These are phyloP conservation scores for Carpatolechia fugitivella DNA, from an alignment of 2,888 invertebrate species.

Conservation along the genomic window DNA sequence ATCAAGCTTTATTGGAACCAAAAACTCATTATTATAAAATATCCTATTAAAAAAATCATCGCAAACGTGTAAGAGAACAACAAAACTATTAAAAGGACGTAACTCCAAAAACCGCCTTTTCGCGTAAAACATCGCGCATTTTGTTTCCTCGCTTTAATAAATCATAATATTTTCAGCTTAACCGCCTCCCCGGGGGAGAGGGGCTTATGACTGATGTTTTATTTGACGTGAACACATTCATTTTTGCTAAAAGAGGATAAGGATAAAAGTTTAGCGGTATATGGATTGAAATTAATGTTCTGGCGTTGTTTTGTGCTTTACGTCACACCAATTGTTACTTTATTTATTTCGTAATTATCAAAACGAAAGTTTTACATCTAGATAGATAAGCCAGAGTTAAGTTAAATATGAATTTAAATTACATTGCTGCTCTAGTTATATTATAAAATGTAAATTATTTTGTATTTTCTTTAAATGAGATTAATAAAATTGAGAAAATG, in stretches of 20 bases:
- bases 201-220: conserved; percentile 52
- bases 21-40: too few relatives aligned
- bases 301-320: background rate
- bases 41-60: too few relatives aligned
- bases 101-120: conserved; percentile 4
- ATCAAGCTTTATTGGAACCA: too few relatives aligned
- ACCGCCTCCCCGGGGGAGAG: conserved; percentile 27
- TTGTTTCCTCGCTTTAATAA: conserved; percentile 40
- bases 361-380: too few relatives aligned
- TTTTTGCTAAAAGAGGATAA: conserved; percentile 25
- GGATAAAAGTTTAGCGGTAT: conserved; percentile 14
- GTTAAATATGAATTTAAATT: too few relatives aligned
- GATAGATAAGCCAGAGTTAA: too few relatives aligned
- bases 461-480: too few relatives aligned
- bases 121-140: conserved; percentile 15
- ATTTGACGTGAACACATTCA: conserved; percentile 47
- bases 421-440: too few relatives aligned
- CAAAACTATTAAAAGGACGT: background rate
- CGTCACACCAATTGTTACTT: background rate
- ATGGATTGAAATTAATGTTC: conserved; percentile 10
- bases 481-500: too few relatives aligned
- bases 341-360: too few relatives aligned
- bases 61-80: background rate
- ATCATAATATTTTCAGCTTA: conserved; percentile 49
- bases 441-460: too few relatives aligned